Evolutionary conservation across 1,140 invertebrate species (phyloP), one percentile per base, ranked within the genome.

Genomic region (Aphelinus certus): DNA sequence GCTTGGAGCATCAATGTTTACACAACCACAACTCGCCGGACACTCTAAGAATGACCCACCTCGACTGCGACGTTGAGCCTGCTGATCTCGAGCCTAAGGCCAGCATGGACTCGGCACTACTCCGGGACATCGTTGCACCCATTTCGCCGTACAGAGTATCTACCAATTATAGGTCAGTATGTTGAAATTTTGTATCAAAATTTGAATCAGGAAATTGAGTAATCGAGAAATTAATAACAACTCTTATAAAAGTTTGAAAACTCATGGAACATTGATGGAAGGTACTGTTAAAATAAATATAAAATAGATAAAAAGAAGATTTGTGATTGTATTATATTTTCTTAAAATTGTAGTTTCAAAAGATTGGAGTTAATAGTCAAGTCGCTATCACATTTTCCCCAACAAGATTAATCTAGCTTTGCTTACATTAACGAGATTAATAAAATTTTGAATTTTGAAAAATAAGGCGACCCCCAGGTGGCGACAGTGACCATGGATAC

Each of bases 401-500:
- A 26, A 26, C 26, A 26, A 26, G 26, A 26, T 26, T 26, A 26
- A 26, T 26, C 26, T 26, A 26, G 26, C 26, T 26, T 26, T 26
- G 26, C 26, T 26, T 26, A 26, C 26, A 26, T 26, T 26, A 26
- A 26, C 26, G 26, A 26, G 26, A 26, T 26, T 26, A 26, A 26
- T 26, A 26, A 26, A 26, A 26, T 26, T 26, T 26, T 26, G 26
- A 26, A 26, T 26, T 26, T 26, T 26, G 26, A 26, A 26, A 26
- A 26, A 26, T 26, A 26, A 89, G 94, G 51, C 89, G 95, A 60
- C 93, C 94, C 43, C 92, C 93, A 26, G 92, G 93, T 6, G 94
- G 94, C 3, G 95, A 96, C 79, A 96, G 95, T 49, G 96, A 98
- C 88, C 95, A 97, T 84, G 96, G 96, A 2, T 98, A 98, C 84